Evolutionary conservation across 2,797 vertebrate genomes (phyloP), one percentile per base, ranked within the genome.

Genomic region (Chaetophractus vellerosus): DNA sequence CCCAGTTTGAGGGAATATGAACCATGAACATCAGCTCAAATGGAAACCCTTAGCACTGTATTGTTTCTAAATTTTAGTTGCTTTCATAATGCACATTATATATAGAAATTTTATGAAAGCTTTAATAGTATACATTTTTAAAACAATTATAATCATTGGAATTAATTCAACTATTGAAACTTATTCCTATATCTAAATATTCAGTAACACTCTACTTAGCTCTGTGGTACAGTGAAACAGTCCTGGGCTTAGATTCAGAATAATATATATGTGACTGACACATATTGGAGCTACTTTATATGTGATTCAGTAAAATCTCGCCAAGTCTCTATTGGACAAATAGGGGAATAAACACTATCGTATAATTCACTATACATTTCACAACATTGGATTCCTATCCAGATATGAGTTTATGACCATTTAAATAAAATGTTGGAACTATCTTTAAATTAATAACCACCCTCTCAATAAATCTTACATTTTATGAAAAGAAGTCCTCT

Each of bases 11-110:
- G 88, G 75, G 28, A 95, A 80, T 76, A 0, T 9, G 19, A 97
- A 94, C 48, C 28, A 61, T 85, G 88, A 97, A 93, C 76, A 84
- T 95, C 59, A 97, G 50, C 59, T 93, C 75, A 24, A 91, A 64
- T 95, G 6, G n/a, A 90, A 31, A 18, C n/a, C 19, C 33, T 81
- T 82, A 68, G 23, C 48, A 66, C 2, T 48, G 26, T 9, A 75
- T 8, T 59, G 48, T 85, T 88, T 85, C 72, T 91, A 85, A 95
- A 91, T 90, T 96, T 95, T 92, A 93, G 59, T 84, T 87, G 6
- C 1, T 92, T 96, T 80, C 28, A 14, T 24, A 90, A 50, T 50
- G 45, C 19, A 86, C 3, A 33, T 55, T 38, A 64, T 36, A 38
- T 28, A 66, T 2, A 94, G 81, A 87, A 31, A 81, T 57, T 69